phyloP scores from a whole-genome alignment of 2,113 vertebrate genomes.

The Myotis brandtii region DNA sequence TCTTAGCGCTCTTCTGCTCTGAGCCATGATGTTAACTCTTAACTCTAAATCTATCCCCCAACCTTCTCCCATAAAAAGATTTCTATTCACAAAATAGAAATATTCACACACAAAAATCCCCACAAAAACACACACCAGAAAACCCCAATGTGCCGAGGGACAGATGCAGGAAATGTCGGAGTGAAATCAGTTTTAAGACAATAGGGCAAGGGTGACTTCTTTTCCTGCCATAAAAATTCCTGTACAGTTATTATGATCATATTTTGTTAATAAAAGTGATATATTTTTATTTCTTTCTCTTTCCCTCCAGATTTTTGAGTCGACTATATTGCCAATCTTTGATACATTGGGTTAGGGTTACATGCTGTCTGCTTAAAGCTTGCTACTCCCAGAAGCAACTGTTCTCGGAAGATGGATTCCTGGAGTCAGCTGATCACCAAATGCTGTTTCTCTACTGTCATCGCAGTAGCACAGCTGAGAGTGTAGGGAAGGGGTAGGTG shows the following conservation, averaged over 20 bases:
- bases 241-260: conserved; percentile 40
- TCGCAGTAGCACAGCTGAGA: neutral
- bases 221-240: conserved; percentile 69
- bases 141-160: neutral
- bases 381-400: neutral
- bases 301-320: conserved; percentile 52
- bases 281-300: conserved; percentile 44
- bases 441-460: neutral
- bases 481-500: neutral
- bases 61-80: neutral
- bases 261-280: conserved; percentile 60
- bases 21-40: neutral
- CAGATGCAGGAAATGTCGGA: neutral
- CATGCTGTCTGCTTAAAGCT: conserved; percentile 33
- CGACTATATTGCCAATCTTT: neutral
- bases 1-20: neutral
- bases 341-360: conserved; percentile 6
- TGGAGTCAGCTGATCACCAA: neutral
- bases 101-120: too few relatives aligned
- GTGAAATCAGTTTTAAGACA: conserved; percentile 38
- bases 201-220: conserved; percentile 39
- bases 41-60: neutral
- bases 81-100: neutral
- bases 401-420: neutral
- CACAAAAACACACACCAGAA: neutral